Evolutionary conservation across 1,140 invertebrate species (phyloP), one percentile per base, ranked within the genome.

Genomic region (Zaprionus camerounensis): DNA sequence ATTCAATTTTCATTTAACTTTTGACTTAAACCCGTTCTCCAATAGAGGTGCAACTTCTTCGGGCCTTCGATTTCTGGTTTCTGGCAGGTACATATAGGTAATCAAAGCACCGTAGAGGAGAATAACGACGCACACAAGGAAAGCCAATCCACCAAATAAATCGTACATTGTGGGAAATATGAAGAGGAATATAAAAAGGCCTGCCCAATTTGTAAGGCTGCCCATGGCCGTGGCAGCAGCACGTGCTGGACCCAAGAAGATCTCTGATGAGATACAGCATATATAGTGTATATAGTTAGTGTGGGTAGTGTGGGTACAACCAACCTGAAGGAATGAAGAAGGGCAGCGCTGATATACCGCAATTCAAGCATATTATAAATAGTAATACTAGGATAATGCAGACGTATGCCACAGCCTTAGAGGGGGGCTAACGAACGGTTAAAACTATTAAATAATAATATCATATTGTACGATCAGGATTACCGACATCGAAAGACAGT

Each of bases 171-270:
- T 87, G 22, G 95, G 96, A 93, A 98, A 97, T 15, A 94, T 92
- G 93, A 97, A 95, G 22, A 95, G 96, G 34, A 98, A 95, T 2
- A 97, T 71, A 86, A 98, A 97, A 92, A 98, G 98, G 11, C 95
- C 96, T 3, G 94, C 93, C 97, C 97, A 98, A 93, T 98, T 98
- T 44, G 95, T 95, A 69, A 98, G 94, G 63, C 97, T 97, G 3
- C 97, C 97, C 57, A 98, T 93, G 57, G 97, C 95, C 95, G 98
- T 98, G 11, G 96, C 97, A 34, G 95, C 94, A 1, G 97, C 95
- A 58, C 97, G 94, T 0, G 97, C 95, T 4, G 95, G 95, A 61
- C 97, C 95, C 73, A 97, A 95, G 84, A 98, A 98, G 53, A 98
- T 92, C 93, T 99, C 98, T 91, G 28, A 31, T 31, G 7, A 31